Percentiles rank a stretch among this genome's conserved stretches.
Evolutionary conservation across 2,797 vertebrate genomes (phyloP).

Genomic region (Acestrorhynchus altus): DNA sequence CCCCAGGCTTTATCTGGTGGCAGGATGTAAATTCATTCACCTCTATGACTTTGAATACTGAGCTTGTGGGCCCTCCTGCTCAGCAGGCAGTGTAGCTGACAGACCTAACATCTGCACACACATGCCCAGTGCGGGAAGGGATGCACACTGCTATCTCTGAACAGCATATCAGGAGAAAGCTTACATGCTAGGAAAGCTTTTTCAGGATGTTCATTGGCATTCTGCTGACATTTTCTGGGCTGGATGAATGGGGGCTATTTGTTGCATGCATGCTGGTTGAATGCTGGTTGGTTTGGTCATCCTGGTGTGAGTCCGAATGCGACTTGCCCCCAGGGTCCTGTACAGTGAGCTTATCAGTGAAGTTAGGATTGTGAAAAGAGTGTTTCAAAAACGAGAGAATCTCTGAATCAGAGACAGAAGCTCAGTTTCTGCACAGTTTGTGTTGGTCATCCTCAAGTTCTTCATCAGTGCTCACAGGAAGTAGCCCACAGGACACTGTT

Average conservation of each 20-base stretch:
- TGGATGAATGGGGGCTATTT: not conserved
- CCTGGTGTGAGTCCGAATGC: not conserved
- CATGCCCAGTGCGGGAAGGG: slow-evolving; percentile 1
- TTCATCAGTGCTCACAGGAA: no score
- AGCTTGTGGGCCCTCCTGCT: slow-evolving; percentile 11
- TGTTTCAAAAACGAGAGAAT: no score
- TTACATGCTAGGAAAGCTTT: not conserved
- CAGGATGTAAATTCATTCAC: slow-evolving; percentile 45
- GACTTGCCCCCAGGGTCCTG: not conserved
- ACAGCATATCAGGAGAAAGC: not conserved
- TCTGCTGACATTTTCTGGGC: not conserved
- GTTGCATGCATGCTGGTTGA: not conserved
- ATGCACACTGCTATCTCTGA: not conserved
- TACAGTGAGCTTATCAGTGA: no score
- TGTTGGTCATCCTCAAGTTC: no score
- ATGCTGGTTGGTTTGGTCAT: no score
- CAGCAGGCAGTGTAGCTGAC: not conserved
- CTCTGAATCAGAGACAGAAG: no score
- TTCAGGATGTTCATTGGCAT: not conserved
- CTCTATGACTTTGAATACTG: slow-evolving; percentile 28
- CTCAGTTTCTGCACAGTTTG: no score
- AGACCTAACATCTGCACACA: slow-evolving; percentile 23
- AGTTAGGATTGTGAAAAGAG: no score
- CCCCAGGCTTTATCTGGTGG: slow-evolving; percentile 34
- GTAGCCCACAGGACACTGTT: no score